Evolutionary conservation across 2,888 invertebrate species (phyloP).

Genomic region (Brachyptera risi): DNA sequence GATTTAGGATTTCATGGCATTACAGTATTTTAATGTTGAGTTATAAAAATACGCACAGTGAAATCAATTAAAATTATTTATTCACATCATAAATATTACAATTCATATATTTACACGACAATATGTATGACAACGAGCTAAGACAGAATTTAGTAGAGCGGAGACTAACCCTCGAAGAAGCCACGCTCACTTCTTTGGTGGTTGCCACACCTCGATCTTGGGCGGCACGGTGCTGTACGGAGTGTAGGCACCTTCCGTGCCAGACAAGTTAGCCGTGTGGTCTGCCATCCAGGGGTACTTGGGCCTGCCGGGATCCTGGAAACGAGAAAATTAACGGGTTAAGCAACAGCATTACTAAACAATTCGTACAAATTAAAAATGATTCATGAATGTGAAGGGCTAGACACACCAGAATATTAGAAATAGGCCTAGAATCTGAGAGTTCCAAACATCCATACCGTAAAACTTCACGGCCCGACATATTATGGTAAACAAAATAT

Average conservation of each 20-base stretch:
- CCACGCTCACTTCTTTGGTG: slow-evolving; percentile 42
- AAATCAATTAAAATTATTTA: not conserved
- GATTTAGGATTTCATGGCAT: too few species aligned
- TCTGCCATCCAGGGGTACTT: slow-evolving; percentile 83
- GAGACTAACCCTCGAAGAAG: too few species aligned
- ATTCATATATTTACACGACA: too few species aligned
- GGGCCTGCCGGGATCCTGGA: slow-evolving; percentile 66
- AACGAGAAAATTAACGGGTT: not conserved
- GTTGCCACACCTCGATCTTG: slow-evolving; percentile 84
- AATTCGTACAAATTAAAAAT: too few species aligned
- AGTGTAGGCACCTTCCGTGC: slow-evolving; percentile 72
- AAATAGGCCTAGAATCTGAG: too few species aligned
- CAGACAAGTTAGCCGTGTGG: slow-evolving; percentile 80
- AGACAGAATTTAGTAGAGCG: too few species aligned
- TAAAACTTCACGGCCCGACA: too few species aligned
- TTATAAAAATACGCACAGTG: not conserved
- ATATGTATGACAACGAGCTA: not conserved
- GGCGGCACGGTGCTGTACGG: slow-evolving; percentile 87
- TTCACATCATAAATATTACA: too few species aligned
- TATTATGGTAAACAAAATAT: too few species aligned
- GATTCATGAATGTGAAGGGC: not conserved
- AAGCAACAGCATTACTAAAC: too few species aligned
- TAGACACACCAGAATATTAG: not conserved
- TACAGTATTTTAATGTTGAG: too few species aligned
- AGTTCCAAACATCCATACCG: not conserved